Evolutionary conservation across 2,797 vertebrate species (phyloP).

Genomic region (Parauchenoglanis punctatus): DNA sequence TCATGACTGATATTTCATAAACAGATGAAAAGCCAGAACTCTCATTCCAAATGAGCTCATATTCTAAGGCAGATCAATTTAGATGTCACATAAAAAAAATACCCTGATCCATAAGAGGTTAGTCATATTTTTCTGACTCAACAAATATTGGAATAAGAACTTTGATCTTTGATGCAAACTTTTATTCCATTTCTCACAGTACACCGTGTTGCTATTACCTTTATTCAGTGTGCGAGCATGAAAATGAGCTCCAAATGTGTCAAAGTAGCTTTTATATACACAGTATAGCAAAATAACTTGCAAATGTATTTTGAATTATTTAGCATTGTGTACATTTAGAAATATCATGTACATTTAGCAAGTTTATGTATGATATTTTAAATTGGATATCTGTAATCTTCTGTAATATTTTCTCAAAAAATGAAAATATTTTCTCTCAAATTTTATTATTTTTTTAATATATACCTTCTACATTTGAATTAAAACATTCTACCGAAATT

Average conservation of each 20-base stretch:
- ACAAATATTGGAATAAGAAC: not conserved
- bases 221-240: not conserved
- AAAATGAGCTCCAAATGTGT: not conserved
- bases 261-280: not conserved
- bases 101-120: not conserved
- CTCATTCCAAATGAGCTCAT: not conserved
- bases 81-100: not conserved
- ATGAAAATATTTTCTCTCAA: not conserved
- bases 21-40: not conserved
- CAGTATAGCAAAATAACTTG: not conserved
- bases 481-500: not conserved
- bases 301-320: not conserved
- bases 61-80: not conserved
- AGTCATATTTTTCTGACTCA: not conserved
- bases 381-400: not conserved
- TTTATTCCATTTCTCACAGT: not conserved
- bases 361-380: not conserved
- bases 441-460: not conserved
- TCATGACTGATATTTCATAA: not conserved
- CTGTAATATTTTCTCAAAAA: not conserved
- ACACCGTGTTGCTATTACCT: not conserved
- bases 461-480: not conserved
- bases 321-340: too few relatives aligned
- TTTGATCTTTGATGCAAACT: not conserved
- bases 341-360: not conserved